These are phyloP conservation scores for Bombus huntii DNA, from an alignment of 1,140 invertebrate genomes.

Conservation along the genomic window DNA sequence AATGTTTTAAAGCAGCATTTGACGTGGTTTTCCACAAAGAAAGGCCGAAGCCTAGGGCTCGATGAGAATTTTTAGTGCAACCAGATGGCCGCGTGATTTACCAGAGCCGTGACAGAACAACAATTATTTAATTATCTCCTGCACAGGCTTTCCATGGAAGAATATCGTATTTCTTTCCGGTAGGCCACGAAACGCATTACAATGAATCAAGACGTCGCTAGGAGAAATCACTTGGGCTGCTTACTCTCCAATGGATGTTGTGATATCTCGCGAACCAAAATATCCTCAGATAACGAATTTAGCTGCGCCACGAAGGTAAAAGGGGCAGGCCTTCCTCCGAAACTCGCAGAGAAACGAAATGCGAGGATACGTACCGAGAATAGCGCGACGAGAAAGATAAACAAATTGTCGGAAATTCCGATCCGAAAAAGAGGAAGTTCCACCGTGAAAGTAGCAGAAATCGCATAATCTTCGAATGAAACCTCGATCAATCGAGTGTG, in stretches of 20 bases:
- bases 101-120: not conserved
- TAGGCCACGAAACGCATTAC: conserved; percentile 13
- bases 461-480: not conserved
- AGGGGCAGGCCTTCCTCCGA: conserved; percentile 3
- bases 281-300: conserved; percentile 62
- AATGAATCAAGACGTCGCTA: conserved; percentile 29
- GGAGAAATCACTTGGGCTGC: conserved; percentile 14
- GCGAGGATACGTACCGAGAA: conserved; percentile 40
- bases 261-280: conserved; percentile 59
- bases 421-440: not conserved
- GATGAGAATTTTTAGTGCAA: not conserved
- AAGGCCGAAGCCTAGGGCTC: not conserved
- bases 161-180: conserved; percentile 26
- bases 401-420: conserved; percentile 53
- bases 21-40: not conserved
- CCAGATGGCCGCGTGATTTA: conserved; percentile 9
- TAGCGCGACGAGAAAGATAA: conserved; percentile 40
- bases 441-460: not conserved
- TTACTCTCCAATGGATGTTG: conserved; percentile 46
- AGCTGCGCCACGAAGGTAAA: conserved; percentile 45
- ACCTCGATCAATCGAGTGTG: not conserved
- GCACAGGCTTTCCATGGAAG: conserved; percentile 1
- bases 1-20: not conserved
- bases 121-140: conserved; percentile 46
- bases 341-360: conserved; percentile 29